A percentile compares a stretch with the other conserved stretches of the same genome.
These are phyloP conservation scores for Sogatella furcifera DNA, from an alignment of 1,140 invertebrate species.

Conservation along the genomic window DNA sequence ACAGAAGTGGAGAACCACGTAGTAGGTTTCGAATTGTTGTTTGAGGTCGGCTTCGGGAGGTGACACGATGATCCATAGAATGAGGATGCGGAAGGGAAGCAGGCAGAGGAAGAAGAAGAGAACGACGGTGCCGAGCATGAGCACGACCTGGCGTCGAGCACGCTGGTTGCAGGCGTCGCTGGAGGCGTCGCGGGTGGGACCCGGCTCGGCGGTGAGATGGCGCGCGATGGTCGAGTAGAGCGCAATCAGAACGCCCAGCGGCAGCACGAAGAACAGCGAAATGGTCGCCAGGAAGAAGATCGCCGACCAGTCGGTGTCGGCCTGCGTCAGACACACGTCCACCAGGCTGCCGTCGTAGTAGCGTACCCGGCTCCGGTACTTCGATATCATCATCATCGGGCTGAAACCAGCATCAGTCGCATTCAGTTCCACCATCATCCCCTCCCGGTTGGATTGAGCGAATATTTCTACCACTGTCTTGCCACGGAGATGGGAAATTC, in stretches of 20 bases:
- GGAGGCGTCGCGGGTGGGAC: slow-evolving; percentile 46
- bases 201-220: slow-evolving; percentile 53
- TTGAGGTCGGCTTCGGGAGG: slow-evolving; percentile 43
- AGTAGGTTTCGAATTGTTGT: slow-evolving; percentile 59
- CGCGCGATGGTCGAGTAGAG: slow-evolving; percentile 67
- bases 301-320: slow-evolving; percentile 51
- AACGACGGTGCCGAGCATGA: slow-evolving; percentile 76
- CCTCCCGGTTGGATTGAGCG: no score
- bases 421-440: not conserved
- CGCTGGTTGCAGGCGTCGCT: slow-evolving; percentile 39
- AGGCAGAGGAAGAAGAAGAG: slow-evolving; percentile 77
- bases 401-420: slow-evolving; percentile 30
- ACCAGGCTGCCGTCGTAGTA: slow-evolving; percentile 40
- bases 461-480: no score
- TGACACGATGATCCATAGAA: slow-evolving; percentile 62
- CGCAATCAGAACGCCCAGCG: slow-evolving; percentile 58
- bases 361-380: slow-evolving; percentile 40
- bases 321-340: slow-evolving; percentile 48
- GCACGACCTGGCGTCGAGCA: slow-evolving; percentile 56
- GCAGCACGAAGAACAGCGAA: slow-evolving; percentile 62
- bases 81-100: slow-evolving; percentile 73
- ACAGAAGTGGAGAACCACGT: slow-evolving; percentile 67
- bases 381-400: slow-evolving; percentile 50
- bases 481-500: no score
- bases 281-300: slow-evolving; percentile 62